phyloP scores from a whole-genome alignment of 2,113 vertebrate genomes.

The Melanerpes formicivorus region DNA sequence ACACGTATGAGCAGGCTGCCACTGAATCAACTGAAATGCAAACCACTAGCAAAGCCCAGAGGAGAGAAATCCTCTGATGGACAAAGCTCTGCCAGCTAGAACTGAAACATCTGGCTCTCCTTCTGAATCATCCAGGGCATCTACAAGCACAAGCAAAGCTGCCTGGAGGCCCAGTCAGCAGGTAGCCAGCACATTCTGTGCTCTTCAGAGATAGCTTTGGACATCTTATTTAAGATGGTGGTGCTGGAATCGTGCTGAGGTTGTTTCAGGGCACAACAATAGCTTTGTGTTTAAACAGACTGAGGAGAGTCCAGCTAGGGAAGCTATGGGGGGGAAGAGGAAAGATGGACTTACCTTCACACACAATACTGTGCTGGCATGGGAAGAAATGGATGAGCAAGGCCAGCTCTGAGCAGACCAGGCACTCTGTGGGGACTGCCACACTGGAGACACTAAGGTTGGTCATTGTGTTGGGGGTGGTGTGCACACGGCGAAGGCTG shows the following conservation, averaged over 20 bases:
- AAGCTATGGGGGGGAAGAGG: neutral
- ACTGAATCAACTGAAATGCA: neutral
- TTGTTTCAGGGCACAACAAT: neutral
- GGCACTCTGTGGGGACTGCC: constrained; percentile 87
- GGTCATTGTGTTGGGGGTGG: constrained; percentile 93
- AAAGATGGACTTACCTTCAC: constrained; percentile 83
- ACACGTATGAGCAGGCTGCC: neutral
- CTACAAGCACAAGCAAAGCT: neutral
- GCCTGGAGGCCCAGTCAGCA: neutral
- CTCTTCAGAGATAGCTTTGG: neutral
- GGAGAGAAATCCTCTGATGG: neutral
- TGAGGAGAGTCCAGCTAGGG: neutral
- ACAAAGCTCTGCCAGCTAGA: neutral
- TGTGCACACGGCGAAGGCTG: constrained; percentile 85
- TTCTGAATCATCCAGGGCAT: neutral
- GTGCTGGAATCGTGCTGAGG: neutral
- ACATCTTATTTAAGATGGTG: neutral
- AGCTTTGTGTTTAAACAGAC: neutral
- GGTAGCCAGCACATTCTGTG: neutral
- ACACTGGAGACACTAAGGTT: constrained; percentile 85
- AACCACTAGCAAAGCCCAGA: neutral
- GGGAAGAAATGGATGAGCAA: constrained; percentile 92
- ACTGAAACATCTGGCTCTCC: neutral
- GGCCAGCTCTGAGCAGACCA: constrained; percentile 96
- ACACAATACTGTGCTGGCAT: constrained; percentile 96